These are phyloP conservation scores for Drosophila austrosaltans DNA, from an alignment of 2,888 invertebrate genomes.

Conservation along the genomic window DNA sequence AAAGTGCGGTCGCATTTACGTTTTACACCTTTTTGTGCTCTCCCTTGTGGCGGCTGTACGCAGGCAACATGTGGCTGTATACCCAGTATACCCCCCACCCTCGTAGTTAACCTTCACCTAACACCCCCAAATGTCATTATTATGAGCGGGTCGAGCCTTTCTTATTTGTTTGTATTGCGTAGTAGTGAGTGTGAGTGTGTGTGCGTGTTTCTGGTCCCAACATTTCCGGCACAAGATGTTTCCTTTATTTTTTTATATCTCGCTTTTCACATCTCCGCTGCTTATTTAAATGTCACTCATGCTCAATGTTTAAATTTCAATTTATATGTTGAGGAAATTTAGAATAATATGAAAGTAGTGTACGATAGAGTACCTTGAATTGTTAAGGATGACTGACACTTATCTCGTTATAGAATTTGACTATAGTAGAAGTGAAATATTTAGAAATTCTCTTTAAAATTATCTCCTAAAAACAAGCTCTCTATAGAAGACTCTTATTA, in stretches of 20 bases:
- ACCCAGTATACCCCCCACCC: conserved; percentile 31
- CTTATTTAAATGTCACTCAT: conserved; percentile 60
- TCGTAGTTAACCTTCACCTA: not conserved
- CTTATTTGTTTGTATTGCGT: conserved; percentile 24
- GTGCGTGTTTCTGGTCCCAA: conserved; percentile 1
- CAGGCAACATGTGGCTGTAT: conserved; percentile 64
- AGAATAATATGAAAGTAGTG: not conserved
- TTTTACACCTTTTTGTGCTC: conserved; percentile 67
- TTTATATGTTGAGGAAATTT: conserved; percentile 1
- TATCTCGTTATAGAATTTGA: too few species aligned
- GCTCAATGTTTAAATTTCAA: conserved; percentile 55
- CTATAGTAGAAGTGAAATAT: too few species aligned
- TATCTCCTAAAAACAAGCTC: too few species aligned
- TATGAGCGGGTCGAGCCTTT: conserved; percentile 36
- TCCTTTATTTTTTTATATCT: conserved; percentile 55
- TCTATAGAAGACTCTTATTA: too few species aligned
- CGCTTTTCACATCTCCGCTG: not conserved
- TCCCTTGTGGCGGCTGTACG: conserved; percentile 27
- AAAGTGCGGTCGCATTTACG: conserved; percentile 67
- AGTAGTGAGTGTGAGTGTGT: conserved; percentile 16
- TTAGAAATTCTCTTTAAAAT: too few species aligned
- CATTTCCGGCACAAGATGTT: conserved; percentile 11
- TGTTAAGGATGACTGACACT: not conserved
- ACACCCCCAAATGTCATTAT: conserved; percentile 40
- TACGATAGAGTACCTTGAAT: not conserved